Base-by-base conservation (phyloP, 2,113 vertebrate genomes). In the Rhea pennata region DNA sequence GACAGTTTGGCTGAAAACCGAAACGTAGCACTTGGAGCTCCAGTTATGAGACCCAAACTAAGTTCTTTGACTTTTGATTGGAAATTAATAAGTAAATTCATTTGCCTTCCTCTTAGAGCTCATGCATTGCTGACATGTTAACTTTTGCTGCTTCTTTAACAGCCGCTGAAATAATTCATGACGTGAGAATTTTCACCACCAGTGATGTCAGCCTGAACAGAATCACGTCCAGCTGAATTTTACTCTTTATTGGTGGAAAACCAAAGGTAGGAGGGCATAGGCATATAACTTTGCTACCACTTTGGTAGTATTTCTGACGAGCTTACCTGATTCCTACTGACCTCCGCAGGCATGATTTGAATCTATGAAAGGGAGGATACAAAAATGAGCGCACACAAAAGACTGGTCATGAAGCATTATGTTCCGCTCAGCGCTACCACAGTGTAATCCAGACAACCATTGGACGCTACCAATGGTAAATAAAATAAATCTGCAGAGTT, bases 151-250 rank as follows among this genome's bases (percentile, higher is more conserved):
- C 59, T 78, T 67, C 59, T 85, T 62, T 61, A 65, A 20, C 27
- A 67, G 48, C 36, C 24, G n/a, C 74, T 58, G 69, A 81, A 51
- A 31, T 54, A 61, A 67, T n/a, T 81, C 0, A 5, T 6, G 23
- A 36, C 17, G 17, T 36, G 42, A 46, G 22, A 19, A 53, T 91
- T 95, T 69, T 53, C n/a, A 16, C n/a, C 33, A 1, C 64, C 15
- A 24, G 11, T 69, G 29, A 20, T 29, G 42, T 14, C 54, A 82
- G 2, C 10, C 33, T 3, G 11, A 82, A 22, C 0, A 0, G 40
- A 42, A 29, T 53, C 44, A 31, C 3, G 3, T 17, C n/a, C n/a
- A 19, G 42, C 20, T 40, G 50, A 76, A 59, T 36, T 80, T 66
- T 62, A 19, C 42, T 62, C 46, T 16, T 74, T 50, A 29, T 23